Conservation (phyloP, 2,888 invertebrate genomes). For the Emesis furor region DNA sequence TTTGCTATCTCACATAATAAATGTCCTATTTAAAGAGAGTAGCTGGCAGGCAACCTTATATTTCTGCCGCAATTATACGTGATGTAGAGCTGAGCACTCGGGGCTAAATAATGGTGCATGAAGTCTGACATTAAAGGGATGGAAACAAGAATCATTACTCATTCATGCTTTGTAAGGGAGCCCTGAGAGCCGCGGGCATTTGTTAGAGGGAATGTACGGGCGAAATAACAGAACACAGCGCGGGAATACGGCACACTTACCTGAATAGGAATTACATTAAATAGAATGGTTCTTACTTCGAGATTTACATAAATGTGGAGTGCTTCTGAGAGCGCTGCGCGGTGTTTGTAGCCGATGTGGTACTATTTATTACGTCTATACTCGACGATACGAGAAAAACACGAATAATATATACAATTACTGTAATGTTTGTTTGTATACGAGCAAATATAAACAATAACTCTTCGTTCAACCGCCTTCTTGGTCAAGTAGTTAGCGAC, state of each 20-base stretch:
- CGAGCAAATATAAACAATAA: too few relatives aligned
- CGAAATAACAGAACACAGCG: not conserved
- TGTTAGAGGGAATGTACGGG: not conserved
- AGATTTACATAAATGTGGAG: constrained; percentile 10
- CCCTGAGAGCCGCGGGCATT: not conserved
- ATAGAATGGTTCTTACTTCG: constrained; percentile 10
- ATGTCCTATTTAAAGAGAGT: not conserved
- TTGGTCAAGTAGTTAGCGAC: too few relatives aligned
- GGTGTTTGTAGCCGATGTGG: not conserved
- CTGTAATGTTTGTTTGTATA: too few relatives aligned
- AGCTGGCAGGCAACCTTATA: not conserved
- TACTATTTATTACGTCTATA: not conserved
- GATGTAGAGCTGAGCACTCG: not conserved
- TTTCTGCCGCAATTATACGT: not conserved
- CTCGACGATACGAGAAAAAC: too few relatives aligned
- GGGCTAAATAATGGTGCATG: not conserved
- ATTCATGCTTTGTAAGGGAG: constrained; percentile 2
- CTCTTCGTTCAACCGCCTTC: too few relatives aligned
- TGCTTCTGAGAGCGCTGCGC: not conserved
- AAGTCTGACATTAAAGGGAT: not conserved
- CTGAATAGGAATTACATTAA: constrained; percentile 24
- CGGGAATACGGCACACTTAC: not conserved
- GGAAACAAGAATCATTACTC: constrained; percentile 3
- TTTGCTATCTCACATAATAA: too few relatives aligned
- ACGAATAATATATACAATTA: too few relatives aligned